Evolutionary conservation across 2,888 invertebrate species (phyloP), one percentile per base, ranked within the genome.

Genomic region (Polia nebulosa): DNA sequence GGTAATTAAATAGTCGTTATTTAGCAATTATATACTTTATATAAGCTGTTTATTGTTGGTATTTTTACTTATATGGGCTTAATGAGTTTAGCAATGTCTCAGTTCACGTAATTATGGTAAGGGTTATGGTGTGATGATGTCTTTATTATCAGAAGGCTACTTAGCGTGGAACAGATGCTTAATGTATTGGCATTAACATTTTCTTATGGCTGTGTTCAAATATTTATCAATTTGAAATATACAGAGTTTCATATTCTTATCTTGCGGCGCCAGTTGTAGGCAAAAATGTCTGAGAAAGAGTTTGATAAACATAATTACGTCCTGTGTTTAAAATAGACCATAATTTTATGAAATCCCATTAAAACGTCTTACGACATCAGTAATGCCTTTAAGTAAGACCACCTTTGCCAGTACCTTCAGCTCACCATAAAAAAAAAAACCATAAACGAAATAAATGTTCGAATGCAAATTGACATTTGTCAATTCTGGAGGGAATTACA

Each of bases 1-100:
- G 70, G 75, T 79, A 85, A 89, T 89, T 89, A 90, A 86, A 88
- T 78, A 72, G 85, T 87, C 88, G 78, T 90, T 90, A 90, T 78
- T 78, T 78, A 72, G 56, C 78, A 65, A 81, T 84, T 82, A 82
- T 76, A 59, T 83, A 69, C 58, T 74, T 69, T 80, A 77, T 76
- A 64, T 72, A 80, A 51, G 64, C 63, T 39, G 80, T 80, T 71
- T 74, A 60, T 66, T 72, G 78, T 77, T 64, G 56, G 32, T 80
- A 72, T 72, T 80, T 80, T 68, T 68, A 64, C 64, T 64, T 67
- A 60, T 73, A 66, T 56, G 62, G 61, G 53, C 49, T 56, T 76
- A 80, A 77, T 78, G 64, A 59, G 61, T 58, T 60, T 39, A 55
- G 67, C 57, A 57, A 69, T 76, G 70, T 51, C 44, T 67, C 49